These are phyloP conservation scores for Sycophaga agraensis DNA, from an alignment of 1,140 invertebrate species.

Conservation along the genomic window DNA sequence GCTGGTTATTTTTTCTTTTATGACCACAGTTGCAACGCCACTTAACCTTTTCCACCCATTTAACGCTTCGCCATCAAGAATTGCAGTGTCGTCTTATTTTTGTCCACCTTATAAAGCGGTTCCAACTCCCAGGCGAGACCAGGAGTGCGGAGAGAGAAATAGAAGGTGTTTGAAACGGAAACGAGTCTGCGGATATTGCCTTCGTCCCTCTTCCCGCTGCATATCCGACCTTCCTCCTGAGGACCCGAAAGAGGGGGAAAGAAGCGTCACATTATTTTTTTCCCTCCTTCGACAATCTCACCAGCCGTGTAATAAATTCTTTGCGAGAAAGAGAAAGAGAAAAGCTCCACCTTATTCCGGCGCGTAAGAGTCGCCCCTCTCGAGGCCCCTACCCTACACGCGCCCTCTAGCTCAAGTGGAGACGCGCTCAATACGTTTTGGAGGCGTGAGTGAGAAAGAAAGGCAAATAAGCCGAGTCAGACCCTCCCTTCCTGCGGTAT, in stretches of 20 bases:
- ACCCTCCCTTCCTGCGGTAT: background rate
- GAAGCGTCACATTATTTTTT: constrained; percentile 16
- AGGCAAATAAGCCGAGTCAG: constrained; percentile 7
- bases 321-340: background rate
- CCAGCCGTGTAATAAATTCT: constrained; percentile 19
- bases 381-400: background rate
- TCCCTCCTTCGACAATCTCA: constrained; percentile 10
- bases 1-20: no score
- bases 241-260: background rate
- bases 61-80: no score
- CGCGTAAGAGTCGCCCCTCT: background rate
- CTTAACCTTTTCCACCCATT: no score
- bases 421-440: background rate
- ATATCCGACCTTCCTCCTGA: constrained; percentile 8
- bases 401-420: background rate
- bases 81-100: no score
- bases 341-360: constrained; percentile 1
- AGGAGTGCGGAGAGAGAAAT: background rate
- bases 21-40: no score
- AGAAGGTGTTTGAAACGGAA: constrained; percentile 16
- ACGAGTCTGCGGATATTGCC: constrained; percentile 18
- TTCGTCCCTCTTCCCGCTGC: constrained; percentile 2
- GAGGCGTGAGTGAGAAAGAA: background rate
- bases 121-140: no score
- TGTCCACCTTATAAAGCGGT: no score